Percentiles rank a stretch among this genome's conserved stretches.
phyloP scores from a whole-genome alignment of 1,140 invertebrate species.

The Pseudomyrmex sp. region DNA sequence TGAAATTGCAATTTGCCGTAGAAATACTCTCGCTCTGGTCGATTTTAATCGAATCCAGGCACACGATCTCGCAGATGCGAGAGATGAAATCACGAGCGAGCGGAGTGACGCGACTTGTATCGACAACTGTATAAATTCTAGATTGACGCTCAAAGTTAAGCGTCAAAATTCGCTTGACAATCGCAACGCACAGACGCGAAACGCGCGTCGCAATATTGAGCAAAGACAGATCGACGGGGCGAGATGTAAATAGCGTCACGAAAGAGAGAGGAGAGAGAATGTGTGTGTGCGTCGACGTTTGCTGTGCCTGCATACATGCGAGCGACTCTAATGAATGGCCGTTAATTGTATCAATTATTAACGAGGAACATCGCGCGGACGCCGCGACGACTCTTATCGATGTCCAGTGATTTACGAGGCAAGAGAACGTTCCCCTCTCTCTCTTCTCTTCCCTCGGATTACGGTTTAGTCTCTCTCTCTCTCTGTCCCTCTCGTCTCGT shows the following conservation, averaged over 20 bases:
- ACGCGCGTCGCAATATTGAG: background rate
- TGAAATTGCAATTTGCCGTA: background rate
- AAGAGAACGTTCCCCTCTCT: conserved; percentile 35
- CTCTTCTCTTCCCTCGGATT: conserved; percentile 5
- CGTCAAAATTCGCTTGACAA: background rate
- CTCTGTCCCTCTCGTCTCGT: background rate
- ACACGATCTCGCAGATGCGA: background rate
- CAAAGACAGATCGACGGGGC: conserved; percentile 35
- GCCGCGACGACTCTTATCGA: conserved; percentile 78
- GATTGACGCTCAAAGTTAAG: background rate
- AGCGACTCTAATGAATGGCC: conserved; percentile 76
- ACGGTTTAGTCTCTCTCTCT: conserved; percentile 1
- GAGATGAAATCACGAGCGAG: background rate
- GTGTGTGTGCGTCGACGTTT: background rate
- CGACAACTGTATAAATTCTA: background rate
- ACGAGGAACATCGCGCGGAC: conserved; percentile 74
- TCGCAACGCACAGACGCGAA: background rate
- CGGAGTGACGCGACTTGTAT: background rate
- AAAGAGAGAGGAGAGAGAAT: no score
- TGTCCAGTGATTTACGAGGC: conserved; percentile 78
- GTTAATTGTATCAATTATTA: conserved; percentile 82
- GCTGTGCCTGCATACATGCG: conserved; percentile 25
- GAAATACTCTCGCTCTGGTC: conserved; percentile 15
- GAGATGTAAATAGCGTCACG: conserved; percentile 66
- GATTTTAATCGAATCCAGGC: conserved; percentile 18